A percentile compares a stretch with the other conserved stretches of the same genome.
Conservation (phyloP, 2,797 vertebrate genomes). For the Crypturellus tataupa region DNA sequence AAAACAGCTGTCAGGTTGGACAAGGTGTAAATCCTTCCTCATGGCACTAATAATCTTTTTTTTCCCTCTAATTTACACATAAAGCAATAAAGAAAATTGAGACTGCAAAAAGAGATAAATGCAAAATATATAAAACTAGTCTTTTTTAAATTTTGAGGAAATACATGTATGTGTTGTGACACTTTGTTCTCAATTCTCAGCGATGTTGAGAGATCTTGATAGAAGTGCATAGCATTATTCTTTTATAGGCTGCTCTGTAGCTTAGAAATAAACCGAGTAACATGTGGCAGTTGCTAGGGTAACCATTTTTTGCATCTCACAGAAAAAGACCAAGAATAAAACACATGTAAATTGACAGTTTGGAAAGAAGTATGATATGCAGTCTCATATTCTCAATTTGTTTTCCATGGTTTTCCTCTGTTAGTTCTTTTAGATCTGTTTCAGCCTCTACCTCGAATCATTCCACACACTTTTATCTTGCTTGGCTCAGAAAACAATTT, state of each 20-base stretch:
- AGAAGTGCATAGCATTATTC: conserved; percentile 42
- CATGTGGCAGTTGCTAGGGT: conserved; percentile 76
- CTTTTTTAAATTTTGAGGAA: conserved; percentile 15
- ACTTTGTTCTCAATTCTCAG: background rate
- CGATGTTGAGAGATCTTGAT: conserved; percentile 18
- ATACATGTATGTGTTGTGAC: background rate
- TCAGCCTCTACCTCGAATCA: conserved; percentile 2
- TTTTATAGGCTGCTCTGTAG: conserved; percentile 28
- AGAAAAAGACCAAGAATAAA: conserved; percentile 70
- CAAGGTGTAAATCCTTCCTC: background rate
- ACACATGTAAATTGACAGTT: conserved; percentile 65
- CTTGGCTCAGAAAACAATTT: background rate
- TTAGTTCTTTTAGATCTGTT: conserved; percentile 25
- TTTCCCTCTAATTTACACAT: background rate
- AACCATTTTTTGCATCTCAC: conserved; percentile 78
- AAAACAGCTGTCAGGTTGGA: background rate
- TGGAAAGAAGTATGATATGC: conserved; percentile 25
- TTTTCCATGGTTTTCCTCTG: background rate
- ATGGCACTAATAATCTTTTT: background rate
- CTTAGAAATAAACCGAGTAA: conserved; percentile 63
- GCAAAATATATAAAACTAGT: background rate
- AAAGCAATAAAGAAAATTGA: background rate
- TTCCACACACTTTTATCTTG: background rate
- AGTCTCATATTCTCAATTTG: conserved; percentile 40
- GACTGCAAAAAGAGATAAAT: background rate